Evolutionary conservation across 1,140 invertebrate species (phyloP).

Genomic region (Anagrus nilaparvatae): DNA sequence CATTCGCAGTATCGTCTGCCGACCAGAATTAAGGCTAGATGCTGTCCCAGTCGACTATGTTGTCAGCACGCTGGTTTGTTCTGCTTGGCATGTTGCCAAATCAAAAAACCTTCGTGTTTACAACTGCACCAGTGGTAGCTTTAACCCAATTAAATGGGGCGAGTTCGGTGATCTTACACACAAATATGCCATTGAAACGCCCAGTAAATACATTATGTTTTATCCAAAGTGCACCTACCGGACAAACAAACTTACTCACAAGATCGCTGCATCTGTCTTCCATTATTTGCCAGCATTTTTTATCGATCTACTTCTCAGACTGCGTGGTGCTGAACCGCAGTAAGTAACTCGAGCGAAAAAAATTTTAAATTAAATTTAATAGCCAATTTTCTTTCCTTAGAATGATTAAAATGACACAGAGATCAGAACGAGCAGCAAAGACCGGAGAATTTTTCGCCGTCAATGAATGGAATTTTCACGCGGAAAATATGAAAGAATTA

Average conservation of each 20-base stretch:
- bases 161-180: constrained; percentile 58
- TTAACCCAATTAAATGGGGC: constrained; percentile 79
- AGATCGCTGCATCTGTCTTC: constrained; percentile 56
- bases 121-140: constrained; percentile 78
- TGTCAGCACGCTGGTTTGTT: constrained; percentile 76
- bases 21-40: constrained; percentile 63
- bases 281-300: constrained; percentile 73
- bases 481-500: constrained; percentile 61
- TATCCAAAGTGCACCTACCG: constrained; percentile 75
- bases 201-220: constrained; percentile 75
- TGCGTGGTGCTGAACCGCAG: constrained; percentile 68
- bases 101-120: constrained; percentile 62
- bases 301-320: constrained; percentile 58
- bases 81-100: constrained; percentile 64
- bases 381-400: constrained; percentile 36
- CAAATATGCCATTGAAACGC: constrained; percentile 61
- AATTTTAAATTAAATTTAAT: neutral
- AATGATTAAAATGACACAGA: constrained; percentile 73
- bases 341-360: constrained; percentile 40
- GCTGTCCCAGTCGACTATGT: constrained; percentile 87
- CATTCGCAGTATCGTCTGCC: constrained; percentile 71
- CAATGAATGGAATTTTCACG: constrained; percentile 77
- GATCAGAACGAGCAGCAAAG: constrained; percentile 65
- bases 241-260: constrained; percentile 60
- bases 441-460: constrained; percentile 80